Percentiles rank a stretch among this genome's conserved stretches.
Conservation (phyloP, 2,113 vertebrate species). For the Mus musculus region DNA sequence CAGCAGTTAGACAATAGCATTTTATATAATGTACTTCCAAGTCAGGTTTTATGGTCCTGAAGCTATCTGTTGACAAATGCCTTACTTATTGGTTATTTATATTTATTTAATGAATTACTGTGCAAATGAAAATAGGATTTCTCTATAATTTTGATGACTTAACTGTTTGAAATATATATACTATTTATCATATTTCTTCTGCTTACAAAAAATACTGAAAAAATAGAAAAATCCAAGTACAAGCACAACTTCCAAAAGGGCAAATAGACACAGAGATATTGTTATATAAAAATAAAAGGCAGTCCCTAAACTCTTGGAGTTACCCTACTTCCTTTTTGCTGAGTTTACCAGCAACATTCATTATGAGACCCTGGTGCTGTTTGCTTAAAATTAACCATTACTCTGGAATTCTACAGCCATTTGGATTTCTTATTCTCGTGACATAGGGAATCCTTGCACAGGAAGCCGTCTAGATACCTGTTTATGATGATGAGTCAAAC, state of each 20-base stretch:
- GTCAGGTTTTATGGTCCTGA: background rate
- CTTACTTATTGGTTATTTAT: background rate
- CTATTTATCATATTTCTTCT: background rate
- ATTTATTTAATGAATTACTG: background rate
- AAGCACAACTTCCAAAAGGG: background rate
- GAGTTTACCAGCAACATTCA: background rate
- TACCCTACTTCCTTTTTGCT: background rate
- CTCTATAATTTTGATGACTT: background rate
- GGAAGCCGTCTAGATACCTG: background rate
- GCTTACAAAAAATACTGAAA: background rate
- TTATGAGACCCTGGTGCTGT: background rate
- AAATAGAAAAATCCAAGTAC: background rate
- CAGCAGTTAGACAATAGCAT: background rate
- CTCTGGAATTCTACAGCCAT: background rate
- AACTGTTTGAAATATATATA: background rate
- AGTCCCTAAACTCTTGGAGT: background rate
- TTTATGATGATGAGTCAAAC: background rate
- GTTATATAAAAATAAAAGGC: background rate
- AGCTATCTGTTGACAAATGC: background rate
- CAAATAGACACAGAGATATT: background rate
- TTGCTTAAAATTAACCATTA: background rate
- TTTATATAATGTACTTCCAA: background rate
- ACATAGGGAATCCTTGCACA: background rate
- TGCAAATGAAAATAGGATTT: background rate
- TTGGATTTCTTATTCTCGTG: background rate